These are phyloP conservation scores for Scolopax rusticola DNA, from an alignment of 2,797 vertebrate genomes.

Conservation along the genomic window DNA sequence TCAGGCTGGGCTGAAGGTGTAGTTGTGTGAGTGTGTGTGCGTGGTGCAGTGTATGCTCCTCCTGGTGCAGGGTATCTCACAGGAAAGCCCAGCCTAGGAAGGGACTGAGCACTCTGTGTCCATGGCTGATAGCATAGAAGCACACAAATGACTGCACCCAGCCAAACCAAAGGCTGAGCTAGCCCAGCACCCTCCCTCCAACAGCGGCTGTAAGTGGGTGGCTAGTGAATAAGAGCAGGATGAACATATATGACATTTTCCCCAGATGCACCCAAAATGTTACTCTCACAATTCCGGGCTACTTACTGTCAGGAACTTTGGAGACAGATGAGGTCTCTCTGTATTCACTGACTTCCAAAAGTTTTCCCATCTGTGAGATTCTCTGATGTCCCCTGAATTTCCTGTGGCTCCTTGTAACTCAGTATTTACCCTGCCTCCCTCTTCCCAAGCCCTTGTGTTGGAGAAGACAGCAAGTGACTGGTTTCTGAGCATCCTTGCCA, in stretches of 20 bases:
- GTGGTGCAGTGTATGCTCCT: not conserved
- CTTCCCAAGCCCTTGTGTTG: not conserved
- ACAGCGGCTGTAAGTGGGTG: rapidly evolving
- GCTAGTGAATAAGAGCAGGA: not conserved
- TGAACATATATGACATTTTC: not conserved
- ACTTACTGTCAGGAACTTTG: not conserved
- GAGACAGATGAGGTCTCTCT: not conserved
- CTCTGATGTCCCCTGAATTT: not conserved
- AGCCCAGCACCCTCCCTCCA: not conserved
- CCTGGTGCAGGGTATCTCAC: not conserved
- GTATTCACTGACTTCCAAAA: not conserved
- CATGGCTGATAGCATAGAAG: not conserved
- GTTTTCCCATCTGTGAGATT: not conserved
- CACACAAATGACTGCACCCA: not conserved
- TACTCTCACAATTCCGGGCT: not conserved
- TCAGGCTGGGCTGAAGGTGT: not conserved
- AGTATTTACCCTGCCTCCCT: rapidly evolving
- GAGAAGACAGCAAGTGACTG: not conserved
- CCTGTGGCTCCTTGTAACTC: not conserved
- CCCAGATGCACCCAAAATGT: not conserved
- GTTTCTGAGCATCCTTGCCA: not conserved
- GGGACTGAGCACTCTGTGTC: not conserved
- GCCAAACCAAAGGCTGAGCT: not conserved
- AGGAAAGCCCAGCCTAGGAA: not conserved
- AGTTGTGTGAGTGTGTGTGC: not conserved